phyloP scores from a whole-genome alignment of 1,140 invertebrate genomes.

The Brachionus paranguensis region DNA sequence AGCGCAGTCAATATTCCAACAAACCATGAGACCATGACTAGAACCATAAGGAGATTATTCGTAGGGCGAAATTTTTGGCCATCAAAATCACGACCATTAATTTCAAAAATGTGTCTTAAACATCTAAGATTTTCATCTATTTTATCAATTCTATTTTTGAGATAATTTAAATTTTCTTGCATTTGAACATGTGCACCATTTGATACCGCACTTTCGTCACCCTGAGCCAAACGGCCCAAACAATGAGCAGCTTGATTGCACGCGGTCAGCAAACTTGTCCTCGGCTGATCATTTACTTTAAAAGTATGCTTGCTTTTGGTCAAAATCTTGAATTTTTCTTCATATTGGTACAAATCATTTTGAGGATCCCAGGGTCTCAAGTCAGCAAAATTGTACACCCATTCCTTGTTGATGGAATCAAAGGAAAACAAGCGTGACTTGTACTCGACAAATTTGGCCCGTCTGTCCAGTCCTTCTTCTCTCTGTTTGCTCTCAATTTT shows the following conservation, averaged over 20 bases:
- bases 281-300: constrained; percentile 51
- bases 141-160: not conserved
- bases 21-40: not conserved
- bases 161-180: not conserved
- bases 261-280: not conserved
- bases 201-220: not conserved
- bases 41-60: not conserved
- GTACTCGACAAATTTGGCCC: constrained; percentile 63
- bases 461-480: constrained; percentile 64
- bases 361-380: constrained; percentile 71
- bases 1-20: not conserved
- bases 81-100: not conserved
- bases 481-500: constrained; percentile 77
- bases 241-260: not conserved
- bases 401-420: constrained; percentile 63
- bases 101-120: not conserved
- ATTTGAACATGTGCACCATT: not conserved
- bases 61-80: not conserved
- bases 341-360: constrained; percentile 75
- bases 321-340: constrained; percentile 65
- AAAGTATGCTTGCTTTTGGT: constrained; percentile 69
- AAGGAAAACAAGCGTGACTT: constrained; percentile 67
- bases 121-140: not conserved
- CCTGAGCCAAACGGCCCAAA: not conserved
- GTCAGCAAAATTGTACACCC: constrained; percentile 68